phyloP scores from a whole-genome alignment of 2,113 vertebrate genomes.

The Echinops telfairi region DNA sequence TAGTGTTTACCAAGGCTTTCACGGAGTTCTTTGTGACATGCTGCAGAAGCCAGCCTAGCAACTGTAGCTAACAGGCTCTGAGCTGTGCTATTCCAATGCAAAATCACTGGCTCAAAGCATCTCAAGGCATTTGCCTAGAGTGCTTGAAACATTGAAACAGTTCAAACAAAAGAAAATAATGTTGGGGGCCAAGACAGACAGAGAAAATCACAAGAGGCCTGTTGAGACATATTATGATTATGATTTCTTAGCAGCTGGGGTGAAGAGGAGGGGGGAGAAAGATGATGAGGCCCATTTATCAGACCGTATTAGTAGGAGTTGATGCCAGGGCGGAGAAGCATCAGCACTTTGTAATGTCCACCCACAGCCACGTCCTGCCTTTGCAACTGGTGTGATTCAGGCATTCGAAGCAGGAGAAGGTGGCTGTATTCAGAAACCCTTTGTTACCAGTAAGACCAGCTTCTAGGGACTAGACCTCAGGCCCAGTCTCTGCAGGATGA shows the following conservation, averaged over 20 bases:
- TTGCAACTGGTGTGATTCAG: background rate
- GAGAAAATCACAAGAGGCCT: background rate
- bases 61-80: conserved; percentile 75
- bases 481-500: background rate
- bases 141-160: conserved; percentile 55
- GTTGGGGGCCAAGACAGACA: conserved; percentile 18
- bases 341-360: background rate
- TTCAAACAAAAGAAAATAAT: conserved; percentile 73
- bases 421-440: rapidly evolving
- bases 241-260: background rate
- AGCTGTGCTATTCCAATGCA: conserved; percentile 32
- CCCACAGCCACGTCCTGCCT: background rate
- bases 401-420: background rate
- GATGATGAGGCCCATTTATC: background rate
- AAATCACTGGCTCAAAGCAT: conserved; percentile 62
- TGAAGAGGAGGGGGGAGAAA: background rate
- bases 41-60: conserved; percentile 60
- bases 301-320: background rate
- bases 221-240: rapidly evolving
- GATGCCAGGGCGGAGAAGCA: background rate
- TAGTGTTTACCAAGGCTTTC: conserved; percentile 81
- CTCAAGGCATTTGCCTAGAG: conserved; percentile 14
- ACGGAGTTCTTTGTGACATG: conserved; percentile 50
- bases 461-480: rapidly evolving
- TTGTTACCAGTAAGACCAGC: background rate